phyloP scores from a whole-genome alignment of 2,888 invertebrate species.

The Agonopterix heracliana region DNA sequence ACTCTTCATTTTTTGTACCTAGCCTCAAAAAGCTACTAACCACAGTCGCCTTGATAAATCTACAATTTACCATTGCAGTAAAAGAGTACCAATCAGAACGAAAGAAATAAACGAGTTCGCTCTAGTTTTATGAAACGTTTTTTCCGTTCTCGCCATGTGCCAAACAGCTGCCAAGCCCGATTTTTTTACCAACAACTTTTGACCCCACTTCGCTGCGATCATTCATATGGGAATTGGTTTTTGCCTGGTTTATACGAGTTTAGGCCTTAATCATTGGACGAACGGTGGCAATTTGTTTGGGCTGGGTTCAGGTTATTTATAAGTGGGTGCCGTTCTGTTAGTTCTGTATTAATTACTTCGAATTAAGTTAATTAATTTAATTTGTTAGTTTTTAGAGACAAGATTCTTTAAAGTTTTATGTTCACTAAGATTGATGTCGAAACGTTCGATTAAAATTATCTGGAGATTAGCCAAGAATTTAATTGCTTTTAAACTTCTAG shows the following conservation, averaged over 20 bases:
- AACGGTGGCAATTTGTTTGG: neutral
- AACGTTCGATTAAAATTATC: too few species aligned
- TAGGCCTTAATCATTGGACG: neutral
- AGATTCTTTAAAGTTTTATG: too few species aligned
- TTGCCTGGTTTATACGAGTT: slow-evolving; percentile 8
- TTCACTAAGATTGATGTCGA: too few species aligned
- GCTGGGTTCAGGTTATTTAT: neutral
- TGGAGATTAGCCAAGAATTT: too few species aligned
- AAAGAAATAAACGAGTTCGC: slow-evolving; percentile 36
- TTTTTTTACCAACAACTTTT: slow-evolving; percentile 68
- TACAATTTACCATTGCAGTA: too few species aligned
- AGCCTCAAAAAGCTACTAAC: too few species aligned
- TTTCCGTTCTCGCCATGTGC: slow-evolving; percentile 51
- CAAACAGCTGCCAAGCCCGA: slow-evolving; percentile 63
- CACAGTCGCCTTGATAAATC: too few species aligned
- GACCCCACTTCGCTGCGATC: slow-evolving; percentile 69
- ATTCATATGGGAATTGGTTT: slow-evolving; percentile 69
- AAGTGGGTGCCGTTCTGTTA: neutral
- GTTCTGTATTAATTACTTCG: too few species aligned
- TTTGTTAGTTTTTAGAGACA: too few species aligned
- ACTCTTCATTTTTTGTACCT: too few species aligned
- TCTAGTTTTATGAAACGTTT: slow-evolving; percentile 53
- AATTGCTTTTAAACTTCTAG: too few species aligned
- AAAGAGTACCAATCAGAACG: slow-evolving; percentile 21
- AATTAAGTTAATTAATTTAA: too few species aligned